Percentiles rank a stretch among this genome's conserved stretches.
phyloP scores from a whole-genome alignment of 2,888 invertebrate genomes.

The Heliconius cydno region DNA sequence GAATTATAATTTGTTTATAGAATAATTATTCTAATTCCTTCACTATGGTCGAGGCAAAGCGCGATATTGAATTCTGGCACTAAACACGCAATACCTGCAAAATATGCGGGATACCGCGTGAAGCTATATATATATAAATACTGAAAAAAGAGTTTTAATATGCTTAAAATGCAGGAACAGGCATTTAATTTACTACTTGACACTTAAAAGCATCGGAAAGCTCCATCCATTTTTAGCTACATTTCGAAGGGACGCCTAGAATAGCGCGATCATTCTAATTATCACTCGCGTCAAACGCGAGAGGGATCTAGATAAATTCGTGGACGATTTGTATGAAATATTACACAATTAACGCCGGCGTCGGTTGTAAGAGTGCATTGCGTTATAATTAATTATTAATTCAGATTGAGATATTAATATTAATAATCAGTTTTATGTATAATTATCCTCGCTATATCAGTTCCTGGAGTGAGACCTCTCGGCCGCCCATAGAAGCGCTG shows the following conservation, averaged over 20 bases:
- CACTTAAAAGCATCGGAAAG: constrained; percentile 63
- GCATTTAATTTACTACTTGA: constrained; percentile 1
- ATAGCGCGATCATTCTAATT: constrained; percentile 79
- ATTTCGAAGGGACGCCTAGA: constrained; percentile 64
- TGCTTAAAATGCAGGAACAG: background rate
- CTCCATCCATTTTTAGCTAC: constrained; percentile 79
- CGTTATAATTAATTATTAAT: constrained; percentile 12
- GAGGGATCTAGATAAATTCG: constrained; percentile 54
- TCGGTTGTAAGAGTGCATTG: constrained; percentile 13
- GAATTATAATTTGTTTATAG: background rate
- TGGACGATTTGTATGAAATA: constrained; percentile 63
- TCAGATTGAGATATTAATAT: background rate
- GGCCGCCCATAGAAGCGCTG: too few relatives aligned
- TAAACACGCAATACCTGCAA: too few relatives aligned
- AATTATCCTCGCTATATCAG: too few relatives aligned
- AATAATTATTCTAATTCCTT: background rate
- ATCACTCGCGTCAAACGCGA: constrained; percentile 72
- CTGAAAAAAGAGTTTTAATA: background rate
- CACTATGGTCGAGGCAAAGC: too few relatives aligned
- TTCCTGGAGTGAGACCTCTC: too few relatives aligned
- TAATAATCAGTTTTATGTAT: background rate
- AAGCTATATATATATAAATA: background rate
- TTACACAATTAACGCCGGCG: constrained; percentile 37
- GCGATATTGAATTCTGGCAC: too few relatives aligned
- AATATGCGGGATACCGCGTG: background rate